A percentile compares a stretch with the other conserved stretches of the same genome.
phyloP scores from a whole-genome alignment of 2,888 invertebrate genomes.

The Phragmatobia fuliginosa region DNA sequence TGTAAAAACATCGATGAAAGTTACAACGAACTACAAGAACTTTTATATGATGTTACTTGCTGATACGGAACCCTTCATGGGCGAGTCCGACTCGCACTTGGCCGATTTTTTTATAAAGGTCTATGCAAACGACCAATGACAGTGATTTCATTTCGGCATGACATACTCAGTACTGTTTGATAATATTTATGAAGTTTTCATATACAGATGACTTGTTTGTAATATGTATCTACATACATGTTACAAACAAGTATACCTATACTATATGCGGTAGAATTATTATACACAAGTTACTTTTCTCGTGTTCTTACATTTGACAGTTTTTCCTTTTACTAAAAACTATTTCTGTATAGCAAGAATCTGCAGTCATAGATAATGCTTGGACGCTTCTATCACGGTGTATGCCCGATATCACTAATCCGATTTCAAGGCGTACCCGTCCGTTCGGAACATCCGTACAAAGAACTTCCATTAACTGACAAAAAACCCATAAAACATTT shows the following conservation, averaged over 20 bases:
- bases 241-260: too few species aligned
- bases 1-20: too few species aligned
- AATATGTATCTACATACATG: too few species aligned
- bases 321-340: constrained; percentile 32
- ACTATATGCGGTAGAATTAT: too few species aligned
- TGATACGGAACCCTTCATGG: too few species aligned
- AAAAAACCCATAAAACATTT: constrained; percentile 73
- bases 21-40: too few species aligned
- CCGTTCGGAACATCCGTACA: constrained; percentile 80
- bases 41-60: too few species aligned
- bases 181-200: too few species aligned
- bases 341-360: constrained; percentile 51
- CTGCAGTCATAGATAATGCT: constrained; percentile 68
- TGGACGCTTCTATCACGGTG: constrained; percentile 71
- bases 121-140: too few species aligned
- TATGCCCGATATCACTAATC: constrained; percentile 80
- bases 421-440: constrained; percentile 77
- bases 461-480: constrained; percentile 85
- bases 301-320: background rate
- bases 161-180: background rate
- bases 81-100: too few species aligned
- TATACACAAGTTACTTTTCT: background rate
- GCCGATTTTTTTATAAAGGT: too few species aligned
- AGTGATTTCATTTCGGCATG: background rate
- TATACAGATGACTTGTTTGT: background rate